Percentiles rank a stretch among this genome's conserved stretches.
Conservation (phyloP, 2,888 invertebrate species). For the Octonoba sinensis region DNA sequence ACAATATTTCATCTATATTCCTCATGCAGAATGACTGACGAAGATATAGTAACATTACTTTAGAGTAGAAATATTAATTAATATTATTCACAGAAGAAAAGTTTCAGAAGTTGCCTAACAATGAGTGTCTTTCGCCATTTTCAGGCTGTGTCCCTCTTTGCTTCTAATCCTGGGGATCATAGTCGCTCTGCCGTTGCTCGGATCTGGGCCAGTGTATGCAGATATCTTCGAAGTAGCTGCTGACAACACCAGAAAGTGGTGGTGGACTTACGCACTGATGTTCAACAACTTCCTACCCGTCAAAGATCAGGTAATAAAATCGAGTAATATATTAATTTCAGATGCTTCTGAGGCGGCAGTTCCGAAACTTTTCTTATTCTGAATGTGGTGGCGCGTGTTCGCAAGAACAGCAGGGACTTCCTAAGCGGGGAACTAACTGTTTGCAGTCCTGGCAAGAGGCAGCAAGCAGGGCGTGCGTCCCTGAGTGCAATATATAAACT, state of each 20-base stretch:
- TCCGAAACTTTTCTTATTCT: too few relatives aligned
- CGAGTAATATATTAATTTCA: not conserved
- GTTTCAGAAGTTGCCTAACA: not conserved
- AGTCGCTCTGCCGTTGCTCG: conserved; percentile 39
- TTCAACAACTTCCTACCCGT: conserved; percentile 50
- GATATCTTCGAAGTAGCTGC: conserved; percentile 47
- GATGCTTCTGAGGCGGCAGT: not conserved
- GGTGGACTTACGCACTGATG: conserved; percentile 48
- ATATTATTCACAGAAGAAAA: too few relatives aligned
- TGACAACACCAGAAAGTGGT: conserved; percentile 51
- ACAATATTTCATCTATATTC: too few relatives aligned
- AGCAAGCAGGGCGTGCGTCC: too few relatives aligned
- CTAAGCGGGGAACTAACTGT: too few relatives aligned
- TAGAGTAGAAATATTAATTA: too few relatives aligned
- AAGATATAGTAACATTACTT: too few relatives aligned
- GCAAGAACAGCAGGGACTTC: too few relatives aligned
- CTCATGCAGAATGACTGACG: too few relatives aligned
- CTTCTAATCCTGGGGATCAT: conserved; percentile 52
- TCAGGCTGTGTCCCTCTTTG: conserved; percentile 41
- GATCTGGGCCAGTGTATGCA: conserved; percentile 47
- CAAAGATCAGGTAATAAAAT: conserved; percentile 37
- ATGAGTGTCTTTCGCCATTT: not conserved
- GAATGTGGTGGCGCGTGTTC: too few relatives aligned
- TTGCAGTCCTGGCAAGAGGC: too few relatives aligned
- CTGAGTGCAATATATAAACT: too few relatives aligned